phyloP scores from a whole-genome alignment of 2,888 invertebrate genomes.

The Tolmerus cingulatus region DNA sequence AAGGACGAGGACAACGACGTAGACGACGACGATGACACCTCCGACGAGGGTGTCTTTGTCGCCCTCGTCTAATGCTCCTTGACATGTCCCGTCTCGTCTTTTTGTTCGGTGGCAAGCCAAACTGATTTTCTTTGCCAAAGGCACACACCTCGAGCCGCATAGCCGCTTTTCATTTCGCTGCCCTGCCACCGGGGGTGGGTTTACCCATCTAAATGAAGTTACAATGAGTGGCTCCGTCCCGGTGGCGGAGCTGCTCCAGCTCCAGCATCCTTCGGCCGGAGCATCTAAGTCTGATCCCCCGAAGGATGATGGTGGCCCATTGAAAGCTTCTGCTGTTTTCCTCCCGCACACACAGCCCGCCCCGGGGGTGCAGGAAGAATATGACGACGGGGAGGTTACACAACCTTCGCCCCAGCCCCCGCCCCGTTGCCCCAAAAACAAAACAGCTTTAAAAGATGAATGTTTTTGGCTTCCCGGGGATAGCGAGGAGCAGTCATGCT shows the following conservation, averaged over 20 bases:
- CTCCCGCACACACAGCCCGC: neutral
- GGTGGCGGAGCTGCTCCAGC: neutral
- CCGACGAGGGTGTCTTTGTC: neutral
- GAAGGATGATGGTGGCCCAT: neutral
- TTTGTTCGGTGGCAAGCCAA: neutral
- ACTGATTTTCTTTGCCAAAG: neutral
- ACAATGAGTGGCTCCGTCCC: neutral
- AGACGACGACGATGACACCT: neutral
- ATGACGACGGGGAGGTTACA: neutral
- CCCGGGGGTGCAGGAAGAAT: neutral
- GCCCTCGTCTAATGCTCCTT: neutral
- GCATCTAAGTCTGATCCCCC: neutral
- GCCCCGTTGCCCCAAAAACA: neutral
- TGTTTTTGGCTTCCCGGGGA: conserved; percentile 19
- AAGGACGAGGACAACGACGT: neutral
- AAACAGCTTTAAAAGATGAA: conserved; percentile 1
- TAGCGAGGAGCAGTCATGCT: conserved; percentile 6
- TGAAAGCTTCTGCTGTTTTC: neutral
- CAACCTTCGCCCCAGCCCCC: neutral
- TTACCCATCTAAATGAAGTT: neutral
- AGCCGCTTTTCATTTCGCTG: neutral
- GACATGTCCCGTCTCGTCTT: neutral
- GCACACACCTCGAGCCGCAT: neutral
- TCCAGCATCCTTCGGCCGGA: neutral
- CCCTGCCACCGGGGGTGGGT: neutral